Conservation (phyloP, 2,888 invertebrate genomes). For the Arctia plantaginis region DNA sequence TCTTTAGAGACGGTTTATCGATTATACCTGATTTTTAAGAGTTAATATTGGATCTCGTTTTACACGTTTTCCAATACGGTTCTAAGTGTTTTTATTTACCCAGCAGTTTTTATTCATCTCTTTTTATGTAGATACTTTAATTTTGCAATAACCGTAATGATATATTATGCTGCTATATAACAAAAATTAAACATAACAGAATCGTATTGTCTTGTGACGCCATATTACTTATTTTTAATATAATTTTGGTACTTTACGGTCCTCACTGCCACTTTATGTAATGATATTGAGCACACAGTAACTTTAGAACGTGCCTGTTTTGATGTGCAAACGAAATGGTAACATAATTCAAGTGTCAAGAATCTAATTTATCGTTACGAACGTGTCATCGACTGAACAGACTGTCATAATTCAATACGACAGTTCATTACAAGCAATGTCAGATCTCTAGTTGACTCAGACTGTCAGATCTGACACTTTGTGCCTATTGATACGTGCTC, state of each 20-base stretch:
- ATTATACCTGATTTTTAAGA: background rate
- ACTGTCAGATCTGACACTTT: constrained; percentile 1
- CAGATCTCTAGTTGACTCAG: background rate
- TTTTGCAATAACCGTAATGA: background rate
- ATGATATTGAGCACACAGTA: constrained; percentile 46
- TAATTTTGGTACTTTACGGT: constrained; percentile 19
- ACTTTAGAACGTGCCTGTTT: constrained; percentile 29
- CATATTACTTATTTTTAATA: constrained; percentile 29
- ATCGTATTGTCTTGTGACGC: constrained; percentile 14
- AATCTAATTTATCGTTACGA: background rate
- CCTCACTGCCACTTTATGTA: constrained; percentile 45
- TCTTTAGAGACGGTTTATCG: background rate
- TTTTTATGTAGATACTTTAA: background rate
- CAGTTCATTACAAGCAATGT: constrained; percentile 5
- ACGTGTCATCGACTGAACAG: background rate
- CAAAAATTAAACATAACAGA: constrained; percentile 1
- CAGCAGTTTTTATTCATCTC: background rate
- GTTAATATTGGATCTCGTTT: background rate
- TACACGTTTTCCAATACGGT: background rate
- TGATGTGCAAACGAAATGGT: constrained; percentile 35
- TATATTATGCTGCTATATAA: background rate
- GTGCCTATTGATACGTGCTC: background rate
- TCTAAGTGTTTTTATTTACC: background rate
- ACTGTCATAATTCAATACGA: background rate
- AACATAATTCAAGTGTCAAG: background rate